phyloP scores from a whole-genome alignment of 2,797 vertebrate species.

The Chaetodon trifasciatus region DNA sequence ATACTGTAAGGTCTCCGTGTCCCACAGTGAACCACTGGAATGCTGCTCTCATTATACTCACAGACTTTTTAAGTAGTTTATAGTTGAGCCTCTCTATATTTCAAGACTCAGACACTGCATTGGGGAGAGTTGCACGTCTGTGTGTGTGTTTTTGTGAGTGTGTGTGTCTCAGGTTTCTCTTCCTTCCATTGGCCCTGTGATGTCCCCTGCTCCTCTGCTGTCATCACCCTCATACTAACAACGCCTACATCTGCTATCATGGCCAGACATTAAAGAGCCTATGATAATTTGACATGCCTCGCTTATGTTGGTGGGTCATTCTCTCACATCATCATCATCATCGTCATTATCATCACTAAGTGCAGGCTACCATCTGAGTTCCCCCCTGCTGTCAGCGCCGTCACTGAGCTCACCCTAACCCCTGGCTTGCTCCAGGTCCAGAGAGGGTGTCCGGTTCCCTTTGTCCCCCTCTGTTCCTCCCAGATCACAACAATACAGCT shows the following conservation, averaged over 20 bases:
- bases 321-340: constrained; percentile 59
- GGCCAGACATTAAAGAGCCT: constrained; percentile 60
- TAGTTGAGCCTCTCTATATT: constrained; percentile 36
- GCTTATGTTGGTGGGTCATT: constrained; percentile 51
- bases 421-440: constrained; percentile 63
- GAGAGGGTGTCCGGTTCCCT: constrained; percentile 81
- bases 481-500: constrained; percentile 69
- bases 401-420: constrained; percentile 73
- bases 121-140: constrained; percentile 38
- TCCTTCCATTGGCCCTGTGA: constrained; percentile 45
- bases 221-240: constrained; percentile 56
- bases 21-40: constrained; percentile 30
- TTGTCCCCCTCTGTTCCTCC: constrained; percentile 60
- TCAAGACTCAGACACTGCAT: constrained; percentile 39
- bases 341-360: constrained; percentile 60
- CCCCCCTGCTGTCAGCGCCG: constrained; percentile 68
- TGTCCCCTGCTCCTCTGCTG: constrained; percentile 46
- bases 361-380: constrained; percentile 60
- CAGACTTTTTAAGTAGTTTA: constrained; percentile 27
- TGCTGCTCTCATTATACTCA: constrained; percentile 23
- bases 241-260: constrained; percentile 58
- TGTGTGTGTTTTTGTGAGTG: constrained; percentile 30
- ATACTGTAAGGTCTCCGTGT: constrained; percentile 22
- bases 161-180: constrained; percentile 63
- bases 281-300: constrained; percentile 61